Evolutionary conservation across 1,140 invertebrate species (phyloP), one percentile per base, ranked within the genome.

Genomic region (Phymorhynchus buccinoides): DNA sequence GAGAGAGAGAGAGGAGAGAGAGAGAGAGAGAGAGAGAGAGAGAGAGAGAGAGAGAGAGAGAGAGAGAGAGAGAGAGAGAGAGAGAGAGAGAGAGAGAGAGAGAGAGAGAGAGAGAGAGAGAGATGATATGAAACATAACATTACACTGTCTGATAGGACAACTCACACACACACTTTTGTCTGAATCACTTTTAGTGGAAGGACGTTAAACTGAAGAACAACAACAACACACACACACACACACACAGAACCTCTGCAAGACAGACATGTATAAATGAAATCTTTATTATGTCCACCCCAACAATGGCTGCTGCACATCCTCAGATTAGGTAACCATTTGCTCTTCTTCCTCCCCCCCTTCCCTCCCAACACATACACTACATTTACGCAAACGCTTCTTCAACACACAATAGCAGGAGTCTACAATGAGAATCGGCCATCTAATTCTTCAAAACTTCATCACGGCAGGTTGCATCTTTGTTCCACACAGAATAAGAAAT

Each of bases 251-350:
- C n/a, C n/a, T n/a, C 18, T 48, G 7, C 7, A 48, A 48, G 44
- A 62, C 56, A 62, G 2, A n/a, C 12, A 62, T 27, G 6, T 62
- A 62, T 18, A 62, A 62, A 62, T 62, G 56, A 62, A 62, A 62
- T 62, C 56, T 62, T 3, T 62, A 62, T 62, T 62, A 62, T 62
- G 1, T 62, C 56, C 56, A 62, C 22, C 56, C 22, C 14, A 62
- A 62, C 56, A 62, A 27, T 62, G 12, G 56, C 56, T 62, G 56
- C 56, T 62, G 56, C 56, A 62, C 56, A 62, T 62, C 56, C n/a
- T 62, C 56, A 62, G 22, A 62, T 22, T 62, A 62, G 18, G 56
- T 27, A 16, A 62, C 22, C 56, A 62, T 62, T 27, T 27, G 56
- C 6, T n/a, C n/a, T n/a, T n/a, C n/a, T n/a, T n/a, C n/a, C 44